Conservation (phyloP, 2,113 vertebrate species). For the Phylloscopus trochilus region DNA sequence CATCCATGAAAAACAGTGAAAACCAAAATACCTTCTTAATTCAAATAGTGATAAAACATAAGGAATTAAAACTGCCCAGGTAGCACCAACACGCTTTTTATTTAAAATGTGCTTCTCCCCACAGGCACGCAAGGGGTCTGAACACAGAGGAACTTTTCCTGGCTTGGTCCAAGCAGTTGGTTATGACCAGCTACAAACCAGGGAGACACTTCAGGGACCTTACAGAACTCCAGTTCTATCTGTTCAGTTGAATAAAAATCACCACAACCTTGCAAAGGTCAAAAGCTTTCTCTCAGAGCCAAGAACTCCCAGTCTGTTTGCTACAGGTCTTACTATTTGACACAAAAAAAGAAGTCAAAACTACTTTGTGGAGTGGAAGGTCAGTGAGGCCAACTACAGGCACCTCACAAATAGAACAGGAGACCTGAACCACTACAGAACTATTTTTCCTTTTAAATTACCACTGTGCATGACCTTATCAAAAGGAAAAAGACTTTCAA, state of each 20-base stretch:
- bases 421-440: neutral
- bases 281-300: neutral
- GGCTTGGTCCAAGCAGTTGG: neutral
- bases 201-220: neutral
- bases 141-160: neutral
- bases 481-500: neutral
- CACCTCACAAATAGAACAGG: neutral
- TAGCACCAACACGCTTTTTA: neutral
- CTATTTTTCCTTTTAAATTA: neutral
- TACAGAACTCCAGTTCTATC: neutral
- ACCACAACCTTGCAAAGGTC: neutral
- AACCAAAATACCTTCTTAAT: neutral
- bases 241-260: neutral
- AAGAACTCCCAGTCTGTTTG: neutral
- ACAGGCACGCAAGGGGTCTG: neutral
- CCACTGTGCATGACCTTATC: neutral
- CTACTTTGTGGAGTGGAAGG: neutral
- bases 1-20: neutral
- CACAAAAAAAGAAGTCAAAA: neutral
- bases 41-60: neutral
- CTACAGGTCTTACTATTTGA: neutral
- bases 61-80: neutral
- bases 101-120: neutral
- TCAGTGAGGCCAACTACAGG: neutral
- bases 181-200: neutral